Conservation (phyloP, 2,113 vertebrate genomes). For the Bubo scandiacus region DNA sequence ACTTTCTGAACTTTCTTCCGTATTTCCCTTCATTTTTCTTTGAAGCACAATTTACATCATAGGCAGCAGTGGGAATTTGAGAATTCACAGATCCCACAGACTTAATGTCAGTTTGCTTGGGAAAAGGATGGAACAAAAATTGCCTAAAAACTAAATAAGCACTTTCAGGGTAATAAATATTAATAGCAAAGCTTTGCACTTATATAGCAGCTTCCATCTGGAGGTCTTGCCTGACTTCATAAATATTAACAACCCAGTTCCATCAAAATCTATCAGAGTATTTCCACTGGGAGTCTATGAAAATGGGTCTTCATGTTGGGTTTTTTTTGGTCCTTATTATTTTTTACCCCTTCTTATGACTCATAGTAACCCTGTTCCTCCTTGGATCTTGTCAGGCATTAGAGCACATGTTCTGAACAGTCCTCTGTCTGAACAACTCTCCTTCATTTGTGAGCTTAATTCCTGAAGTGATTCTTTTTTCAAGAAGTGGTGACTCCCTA, state of each 20-base stretch:
- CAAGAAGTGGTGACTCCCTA: neutral
- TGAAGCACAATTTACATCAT: neutral
- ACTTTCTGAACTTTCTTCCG: neutral
- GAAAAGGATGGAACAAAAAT: neutral
- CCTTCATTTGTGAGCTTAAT: neutral
- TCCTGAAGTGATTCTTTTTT: neutral
- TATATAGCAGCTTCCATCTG: slow-evolving; percentile 9
- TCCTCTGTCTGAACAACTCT: neutral
- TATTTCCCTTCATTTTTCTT: neutral
- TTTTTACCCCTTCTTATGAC: neutral
- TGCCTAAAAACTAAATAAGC: slow-evolving; percentile 15
- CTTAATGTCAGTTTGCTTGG: slow-evolving; percentile 13
- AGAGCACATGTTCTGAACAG: neutral
- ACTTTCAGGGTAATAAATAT: slow-evolving; percentile 53
- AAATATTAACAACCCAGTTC: slow-evolving; percentile 51
- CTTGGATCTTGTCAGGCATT: neutral
- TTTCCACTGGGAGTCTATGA: neutral
- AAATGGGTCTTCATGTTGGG: neutral
- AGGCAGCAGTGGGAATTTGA: slow-evolving; percentile 1
- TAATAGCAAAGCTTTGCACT: slow-evolving; percentile 38
- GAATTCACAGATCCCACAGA: neutral
- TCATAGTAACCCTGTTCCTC: neutral
- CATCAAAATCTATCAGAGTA: slow-evolving; percentile 11
- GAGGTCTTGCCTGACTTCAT: slow-evolving; percentile 14
- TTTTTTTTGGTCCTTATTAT: neutral